phyloP scores from a whole-genome alignment of 2,797 vertebrate species.

The Hafferia zeledoni region DNA sequence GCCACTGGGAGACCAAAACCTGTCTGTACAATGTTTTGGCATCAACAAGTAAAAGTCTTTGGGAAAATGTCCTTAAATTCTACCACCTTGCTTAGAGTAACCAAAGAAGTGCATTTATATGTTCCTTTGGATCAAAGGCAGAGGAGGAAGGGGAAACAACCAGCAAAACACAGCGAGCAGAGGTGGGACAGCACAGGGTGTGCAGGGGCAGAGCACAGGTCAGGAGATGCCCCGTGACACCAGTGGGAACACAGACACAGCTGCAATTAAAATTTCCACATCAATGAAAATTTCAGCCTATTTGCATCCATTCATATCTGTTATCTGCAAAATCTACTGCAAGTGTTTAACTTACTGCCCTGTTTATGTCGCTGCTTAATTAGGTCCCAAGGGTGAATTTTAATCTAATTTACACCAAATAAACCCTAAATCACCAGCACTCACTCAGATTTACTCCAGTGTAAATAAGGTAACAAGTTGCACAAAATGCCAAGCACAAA shows the following conservation, averaged over 20 bases:
- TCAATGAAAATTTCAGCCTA: neutral
- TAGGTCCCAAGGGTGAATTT: slow-evolving; percentile 38
- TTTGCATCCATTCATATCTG: neutral
- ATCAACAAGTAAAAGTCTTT: neutral
- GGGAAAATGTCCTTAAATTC: neutral
- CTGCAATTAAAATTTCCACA: neutral
- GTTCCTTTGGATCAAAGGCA: neutral
- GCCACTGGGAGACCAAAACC: neutral
- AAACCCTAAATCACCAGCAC: neutral
- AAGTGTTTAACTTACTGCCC: neutral
- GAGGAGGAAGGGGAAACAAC: neutral
- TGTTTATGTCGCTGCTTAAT: slow-evolving; percentile 26
- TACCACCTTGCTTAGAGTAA: neutral
- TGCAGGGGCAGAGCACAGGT: neutral
- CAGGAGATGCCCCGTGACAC: neutral
- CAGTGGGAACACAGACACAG: rapidly evolving
- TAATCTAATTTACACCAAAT: slow-evolving; percentile 41
- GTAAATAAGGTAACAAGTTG: slow-evolving; percentile 21
- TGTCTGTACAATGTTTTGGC: neutral
- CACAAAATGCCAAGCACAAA: neutral
- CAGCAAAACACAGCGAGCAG: rapidly evolving
- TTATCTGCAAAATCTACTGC: neutral
- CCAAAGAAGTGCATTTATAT: neutral
- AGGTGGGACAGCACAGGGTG: rapidly evolving
- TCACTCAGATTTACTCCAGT: neutral